phyloP scores from a whole-genome alignment of 2,113 vertebrate genomes.

The Spermophilus dauricus region DNA sequence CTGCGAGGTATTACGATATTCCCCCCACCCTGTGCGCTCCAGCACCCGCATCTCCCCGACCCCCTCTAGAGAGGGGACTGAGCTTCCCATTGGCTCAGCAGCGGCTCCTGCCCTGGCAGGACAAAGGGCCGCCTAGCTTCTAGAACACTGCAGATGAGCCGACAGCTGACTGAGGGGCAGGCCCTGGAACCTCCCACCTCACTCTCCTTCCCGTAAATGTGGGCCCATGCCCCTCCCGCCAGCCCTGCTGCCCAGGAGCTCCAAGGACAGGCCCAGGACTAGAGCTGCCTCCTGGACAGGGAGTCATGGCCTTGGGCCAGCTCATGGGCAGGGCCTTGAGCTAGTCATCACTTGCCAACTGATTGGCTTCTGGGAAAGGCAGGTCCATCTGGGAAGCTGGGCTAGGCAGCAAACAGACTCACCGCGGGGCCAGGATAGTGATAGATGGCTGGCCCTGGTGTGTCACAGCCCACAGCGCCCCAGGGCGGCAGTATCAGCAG shows the following conservation, averaged over 20 bases:
- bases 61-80: background rate
- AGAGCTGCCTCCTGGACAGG: background rate
- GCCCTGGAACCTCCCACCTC: background rate
- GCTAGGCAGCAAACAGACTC: background rate
- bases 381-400: background rate
- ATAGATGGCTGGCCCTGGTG: background rate
- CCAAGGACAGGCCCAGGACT: background rate
- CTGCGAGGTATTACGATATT: background rate
- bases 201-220: background rate
- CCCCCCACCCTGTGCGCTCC: background rate
- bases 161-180: background rate
- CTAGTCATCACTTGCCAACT: background rate
- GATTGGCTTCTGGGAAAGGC: background rate
- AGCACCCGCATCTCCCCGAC: background rate
- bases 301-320: background rate
- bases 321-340: background rate
- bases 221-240: no score
- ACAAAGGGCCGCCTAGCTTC: conserved; percentile 14
- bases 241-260: background rate
- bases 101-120: background rate
- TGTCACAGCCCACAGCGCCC: no score
- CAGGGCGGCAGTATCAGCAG: no score
- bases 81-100: background rate
- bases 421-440: background rate
- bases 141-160: background rate